These are phyloP conservation scores for Cyprinodon diabolis DNA, from an alignment of 2,797 vertebrate species.

Conservation along the genomic window DNA sequence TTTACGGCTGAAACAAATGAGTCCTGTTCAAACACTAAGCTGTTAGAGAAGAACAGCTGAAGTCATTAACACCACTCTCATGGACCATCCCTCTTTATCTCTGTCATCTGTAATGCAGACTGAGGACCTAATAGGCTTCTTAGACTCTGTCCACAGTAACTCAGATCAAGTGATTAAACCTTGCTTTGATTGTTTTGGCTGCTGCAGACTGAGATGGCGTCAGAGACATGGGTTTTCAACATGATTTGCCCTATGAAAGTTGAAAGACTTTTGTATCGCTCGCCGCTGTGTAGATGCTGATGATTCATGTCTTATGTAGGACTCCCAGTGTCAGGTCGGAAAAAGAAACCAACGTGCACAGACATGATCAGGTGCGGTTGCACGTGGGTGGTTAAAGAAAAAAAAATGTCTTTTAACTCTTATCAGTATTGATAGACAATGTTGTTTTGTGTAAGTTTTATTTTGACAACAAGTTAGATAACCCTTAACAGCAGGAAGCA, in stretches of 20 bases:
- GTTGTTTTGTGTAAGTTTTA: not conserved
- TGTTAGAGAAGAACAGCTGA: slow-evolving; percentile 21
- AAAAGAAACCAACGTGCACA: slow-evolving; percentile 3
- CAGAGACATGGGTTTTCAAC: not conserved
- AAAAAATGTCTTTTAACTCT: not conserved
- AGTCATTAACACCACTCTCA: slow-evolving; percentile 43
- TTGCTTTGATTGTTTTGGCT: slow-evolving; percentile 11
- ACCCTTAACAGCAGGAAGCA: not conserved
- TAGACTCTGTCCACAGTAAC: slow-evolving; percentile 5
- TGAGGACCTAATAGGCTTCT: slow-evolving; percentile 19
- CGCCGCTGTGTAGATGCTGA: slow-evolving; percentile 10
- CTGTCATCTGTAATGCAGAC: slow-evolving; percentile 13
- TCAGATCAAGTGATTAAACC: slow-evolving; percentile 31
- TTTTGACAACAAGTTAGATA: not conserved
- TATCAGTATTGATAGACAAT: not conserved
- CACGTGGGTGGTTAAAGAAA: not conserved
- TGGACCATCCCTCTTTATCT: slow-evolving; percentile 17
- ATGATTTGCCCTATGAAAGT: slow-evolving; percentile 2
- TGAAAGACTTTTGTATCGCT: not conserved
- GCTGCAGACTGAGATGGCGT: slow-evolving; percentile 11
- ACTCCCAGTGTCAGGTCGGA: not conserved
- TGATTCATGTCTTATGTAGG: slow-evolving; percentile 19
- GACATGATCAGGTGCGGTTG: slow-evolving; percentile 15
- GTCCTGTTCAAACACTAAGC: slow-evolving; percentile 49
- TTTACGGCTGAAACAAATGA: not conserved